Evolutionary conservation across 2,888 invertebrate genomes (phyloP).

Genomic region (Agelastica alni): DNA sequence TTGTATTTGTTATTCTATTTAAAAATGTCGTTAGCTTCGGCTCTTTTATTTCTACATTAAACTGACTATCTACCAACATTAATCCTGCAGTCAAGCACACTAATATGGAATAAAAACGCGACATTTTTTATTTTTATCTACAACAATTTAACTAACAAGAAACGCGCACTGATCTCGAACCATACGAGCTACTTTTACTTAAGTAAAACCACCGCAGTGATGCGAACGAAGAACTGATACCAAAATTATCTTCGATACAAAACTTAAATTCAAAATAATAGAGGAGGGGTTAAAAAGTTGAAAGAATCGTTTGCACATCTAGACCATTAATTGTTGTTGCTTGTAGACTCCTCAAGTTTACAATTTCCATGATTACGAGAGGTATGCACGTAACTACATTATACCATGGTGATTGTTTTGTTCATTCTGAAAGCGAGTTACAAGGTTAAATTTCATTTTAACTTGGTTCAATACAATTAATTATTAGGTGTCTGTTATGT

Average conservation of each 20-base stretch:
- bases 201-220: conserved; percentile 16
- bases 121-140: conserved; percentile 15
- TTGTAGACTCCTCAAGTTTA: conserved; percentile 15
- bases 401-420: conserved; percentile 12
- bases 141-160: too few species aligned
- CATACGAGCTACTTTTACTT: neutral
- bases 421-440: conserved; percentile 14
- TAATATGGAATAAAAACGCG: conserved; percentile 11
- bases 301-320: conserved; percentile 10
- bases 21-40: conserved; percentile 42
- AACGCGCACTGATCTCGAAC: too few species aligned
- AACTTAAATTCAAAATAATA: conserved; percentile 6
- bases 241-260: conserved; percentile 10
- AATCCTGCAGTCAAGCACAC: conserved; percentile 28
- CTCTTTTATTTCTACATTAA: conserved; percentile 38
- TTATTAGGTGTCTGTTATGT: too few species aligned
- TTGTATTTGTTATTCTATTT: conserved; percentile 46
- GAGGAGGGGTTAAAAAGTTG: conserved; percentile 6
- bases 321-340: conserved; percentile 4
- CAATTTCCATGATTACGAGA: conserved; percentile 7
- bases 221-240: conserved; percentile 10
- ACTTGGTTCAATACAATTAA: too few species aligned
- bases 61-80: conserved; percentile 31
- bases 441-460: conserved; percentile 16
- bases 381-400: conserved; percentile 16